phyloP scores from a whole-genome alignment of 2,113 vertebrate species.

The Xenopus laevis region DNA sequence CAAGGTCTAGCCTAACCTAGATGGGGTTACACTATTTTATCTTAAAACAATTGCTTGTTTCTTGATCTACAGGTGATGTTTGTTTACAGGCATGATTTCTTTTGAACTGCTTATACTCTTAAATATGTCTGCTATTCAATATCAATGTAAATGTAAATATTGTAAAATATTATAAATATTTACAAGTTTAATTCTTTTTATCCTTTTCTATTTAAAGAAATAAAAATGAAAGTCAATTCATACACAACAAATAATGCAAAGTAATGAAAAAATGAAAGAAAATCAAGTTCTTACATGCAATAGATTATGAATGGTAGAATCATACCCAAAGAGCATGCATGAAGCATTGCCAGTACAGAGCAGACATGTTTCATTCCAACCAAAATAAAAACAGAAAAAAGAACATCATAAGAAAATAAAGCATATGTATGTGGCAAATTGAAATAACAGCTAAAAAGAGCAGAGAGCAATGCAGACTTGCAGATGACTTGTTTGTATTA shows the following conservation, averaged over 20 bases:
- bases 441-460: conserved; percentile 50
- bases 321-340: conserved; percentile 73
- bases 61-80: no score
- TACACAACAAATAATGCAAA: not conserved
- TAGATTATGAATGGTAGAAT: conserved; percentile 66
- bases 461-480: conserved; percentile 28
- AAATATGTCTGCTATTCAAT: no score
- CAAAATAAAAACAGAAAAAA: conserved; percentile 61
- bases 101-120: no score
- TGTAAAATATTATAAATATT: not conserved
- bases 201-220: conserved; percentile 4
- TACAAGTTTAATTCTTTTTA: not conserved
- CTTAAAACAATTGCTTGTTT: no score
- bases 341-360: conserved; percentile 52
- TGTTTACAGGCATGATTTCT: no score
- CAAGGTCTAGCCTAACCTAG: no score
- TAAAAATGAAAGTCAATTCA: conserved; percentile 17
- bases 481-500: not conserved
- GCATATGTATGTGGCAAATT: conserved; percentile 59
- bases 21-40: no score
- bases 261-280: conserved; percentile 9
- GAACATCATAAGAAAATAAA: conserved; percentile 56
- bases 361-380: conserved; percentile 67
- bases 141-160: not conserved
- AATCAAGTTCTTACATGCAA: conserved; percentile 69